Percentiles rank a stretch among this genome's conserved stretches.
These are phyloP conservation scores for Bradypodion ventrale DNA, from an alignment of 2,797 vertebrate genomes.

Conservation along the genomic window DNA sequence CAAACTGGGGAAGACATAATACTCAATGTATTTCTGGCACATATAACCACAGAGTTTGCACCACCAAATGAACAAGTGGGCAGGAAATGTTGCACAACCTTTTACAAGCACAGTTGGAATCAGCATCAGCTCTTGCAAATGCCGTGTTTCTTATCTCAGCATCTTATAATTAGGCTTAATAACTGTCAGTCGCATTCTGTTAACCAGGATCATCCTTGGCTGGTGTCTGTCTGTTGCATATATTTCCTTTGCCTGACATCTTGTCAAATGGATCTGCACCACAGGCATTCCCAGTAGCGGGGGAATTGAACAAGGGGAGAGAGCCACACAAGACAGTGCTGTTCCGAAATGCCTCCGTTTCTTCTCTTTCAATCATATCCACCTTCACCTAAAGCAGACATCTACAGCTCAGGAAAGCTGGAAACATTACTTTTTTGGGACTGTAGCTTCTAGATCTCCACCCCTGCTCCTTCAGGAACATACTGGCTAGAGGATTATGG, in stretches of 20 bases:
- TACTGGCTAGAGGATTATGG: too few relatives aligned
- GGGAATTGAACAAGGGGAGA: neutral
- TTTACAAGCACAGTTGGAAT: neutral
- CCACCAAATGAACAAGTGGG: too few relatives aligned
- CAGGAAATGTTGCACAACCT: neutral
- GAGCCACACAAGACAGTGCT: neutral
- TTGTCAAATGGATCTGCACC: slow-evolving; percentile 5
- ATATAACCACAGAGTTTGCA: neutral
- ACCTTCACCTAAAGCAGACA: neutral
- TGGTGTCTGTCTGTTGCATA: neutral
- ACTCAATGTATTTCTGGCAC: neutral
- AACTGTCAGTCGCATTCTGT: neutral
- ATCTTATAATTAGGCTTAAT: neutral
- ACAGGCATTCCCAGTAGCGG: neutral
- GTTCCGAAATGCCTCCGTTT: neutral
- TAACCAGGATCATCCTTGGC: neutral
- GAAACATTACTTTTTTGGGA: too few relatives aligned
- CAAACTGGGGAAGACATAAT: too few relatives aligned
- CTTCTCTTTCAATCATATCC: neutral
- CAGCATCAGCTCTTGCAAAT: neutral
- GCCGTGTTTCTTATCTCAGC: neutral
- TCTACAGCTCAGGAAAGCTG: too few relatives aligned
- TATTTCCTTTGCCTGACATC: slow-evolving; percentile 10
- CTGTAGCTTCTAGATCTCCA: too few relatives aligned
- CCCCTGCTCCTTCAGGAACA: too few relatives aligned